Evolutionary conservation across 2,113 vertebrate genomes (phyloP).

Genomic region (Danio rerio): DNA sequence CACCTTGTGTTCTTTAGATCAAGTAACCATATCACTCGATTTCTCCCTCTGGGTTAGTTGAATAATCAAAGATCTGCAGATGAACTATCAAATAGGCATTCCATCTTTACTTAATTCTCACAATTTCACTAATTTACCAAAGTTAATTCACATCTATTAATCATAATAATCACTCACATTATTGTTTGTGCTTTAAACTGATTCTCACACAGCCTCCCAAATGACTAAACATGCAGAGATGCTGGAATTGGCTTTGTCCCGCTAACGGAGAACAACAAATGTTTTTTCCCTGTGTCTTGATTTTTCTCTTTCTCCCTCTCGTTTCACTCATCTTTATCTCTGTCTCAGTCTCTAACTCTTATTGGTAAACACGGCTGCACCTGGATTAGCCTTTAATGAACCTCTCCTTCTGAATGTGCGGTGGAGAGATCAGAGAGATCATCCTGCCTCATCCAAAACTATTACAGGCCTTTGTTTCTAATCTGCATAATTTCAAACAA

Average conservation of each 20-base stretch:
- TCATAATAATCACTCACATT: slow-evolving; percentile 27
- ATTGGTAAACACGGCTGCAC: slow-evolving; percentile 56
- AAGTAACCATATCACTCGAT: background rate
- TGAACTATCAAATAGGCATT: background rate
- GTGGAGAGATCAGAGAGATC: slow-evolving; percentile 66
- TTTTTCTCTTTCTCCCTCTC: background rate
- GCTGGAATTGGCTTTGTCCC: slow-evolving; percentile 32
- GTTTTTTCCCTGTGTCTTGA: background rate
- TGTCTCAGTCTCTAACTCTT: slow-evolving; percentile 38
- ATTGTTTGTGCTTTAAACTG: background rate
- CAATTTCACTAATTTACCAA: background rate
- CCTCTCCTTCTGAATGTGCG: slow-evolving; percentile 68
- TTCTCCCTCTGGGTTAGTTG: background rate
- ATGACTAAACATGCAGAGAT: slow-evolving; percentile 40
- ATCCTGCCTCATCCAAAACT: slow-evolving; percentile 61
- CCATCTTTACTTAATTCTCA: slow-evolving; percentile 2
- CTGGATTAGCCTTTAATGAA: slow-evolving; percentile 76
- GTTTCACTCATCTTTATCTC: slow-evolving; percentile 42
- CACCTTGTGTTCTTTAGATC: background rate
- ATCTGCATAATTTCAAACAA: slow-evolving; percentile 74
- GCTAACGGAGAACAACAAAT: background rate
- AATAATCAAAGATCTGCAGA: background rate
- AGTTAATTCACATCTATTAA: background rate
- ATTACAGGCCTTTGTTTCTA: slow-evolving; percentile 65
- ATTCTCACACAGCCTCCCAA: slow-evolving; percentile 38